A percentile compares a stretch with the other conserved stretches of the same genome.
Conservation (phyloP, 2,113 vertebrate species). For the Gila orcuttii region DNA sequence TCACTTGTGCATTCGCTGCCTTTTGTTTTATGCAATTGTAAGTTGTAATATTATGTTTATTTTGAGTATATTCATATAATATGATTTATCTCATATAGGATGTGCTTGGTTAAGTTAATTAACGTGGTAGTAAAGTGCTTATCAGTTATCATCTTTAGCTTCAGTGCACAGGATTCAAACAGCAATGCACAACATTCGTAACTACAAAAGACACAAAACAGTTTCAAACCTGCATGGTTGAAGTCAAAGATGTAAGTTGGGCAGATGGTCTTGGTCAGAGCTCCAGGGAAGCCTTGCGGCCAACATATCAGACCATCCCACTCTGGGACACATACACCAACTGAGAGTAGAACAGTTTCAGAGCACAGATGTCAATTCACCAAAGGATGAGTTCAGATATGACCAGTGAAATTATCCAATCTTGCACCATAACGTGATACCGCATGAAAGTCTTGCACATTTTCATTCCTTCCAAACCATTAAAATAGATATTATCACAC, state of each 20-base stretch:
- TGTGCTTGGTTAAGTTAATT: too few relatives aligned
- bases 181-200: too few relatives aligned
- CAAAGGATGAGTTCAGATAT: neutral
- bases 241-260: slow-evolving; percentile 89
- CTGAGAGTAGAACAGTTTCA: slow-evolving; percentile 60
- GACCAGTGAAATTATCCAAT: neutral
- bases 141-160: too few relatives aligned
- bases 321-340: slow-evolving; percentile 80
- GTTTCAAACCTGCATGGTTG: slow-evolving; percentile 85
- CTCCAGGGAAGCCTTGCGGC: slow-evolving; percentile 81
- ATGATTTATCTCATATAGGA: too few relatives aligned
- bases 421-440: neutral
- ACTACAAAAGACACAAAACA: too few relatives aligned
- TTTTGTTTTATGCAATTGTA: too few relatives aligned
- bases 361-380: neutral
- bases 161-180: too few relatives aligned
- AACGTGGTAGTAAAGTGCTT: too few relatives aligned
- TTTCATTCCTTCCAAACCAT: neutral
- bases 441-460: neutral
- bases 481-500: too few relatives aligned
- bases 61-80: too few relatives aligned
- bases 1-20: too few relatives aligned
- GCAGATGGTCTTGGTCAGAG: slow-evolving; percentile 78
- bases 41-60: too few relatives aligned
- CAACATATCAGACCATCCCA: slow-evolving; percentile 92